phyloP scores from a whole-genome alignment of 2,797 vertebrate genomes.

The Sebastolobus alascanus region DNA sequence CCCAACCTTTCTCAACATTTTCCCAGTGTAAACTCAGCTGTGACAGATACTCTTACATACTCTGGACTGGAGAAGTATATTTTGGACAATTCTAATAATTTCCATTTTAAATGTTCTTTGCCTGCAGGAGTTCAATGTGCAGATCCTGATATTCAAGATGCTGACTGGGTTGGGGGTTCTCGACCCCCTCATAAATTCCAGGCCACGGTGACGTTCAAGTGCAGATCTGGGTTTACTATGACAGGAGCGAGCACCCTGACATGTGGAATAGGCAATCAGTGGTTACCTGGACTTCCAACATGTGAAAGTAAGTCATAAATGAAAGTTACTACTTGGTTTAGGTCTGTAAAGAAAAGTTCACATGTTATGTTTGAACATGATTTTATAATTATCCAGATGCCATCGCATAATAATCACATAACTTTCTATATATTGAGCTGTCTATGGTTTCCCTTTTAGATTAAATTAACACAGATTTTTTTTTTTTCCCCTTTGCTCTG shows the following conservation, averaged over 20 bases:
- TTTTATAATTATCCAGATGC: background rate
- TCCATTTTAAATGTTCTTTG: background rate
- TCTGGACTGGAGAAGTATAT: background rate
- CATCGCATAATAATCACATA: too few species aligned
- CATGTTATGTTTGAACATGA: background rate
- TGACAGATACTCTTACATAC: background rate
- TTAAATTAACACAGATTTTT: too few species aligned
- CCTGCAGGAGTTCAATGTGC: constrained; percentile 46
- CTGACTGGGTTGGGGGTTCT: accelerated
- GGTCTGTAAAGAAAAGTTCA: background rate
- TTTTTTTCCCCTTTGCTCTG: too few species aligned
- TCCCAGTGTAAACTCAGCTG: background rate
- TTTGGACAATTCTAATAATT: background rate
- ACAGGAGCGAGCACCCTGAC: accelerated
- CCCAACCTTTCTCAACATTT: background rate
- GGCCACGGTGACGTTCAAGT: constrained; percentile 23
- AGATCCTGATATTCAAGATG: accelerated
- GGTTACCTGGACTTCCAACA: constrained; percentile 48
- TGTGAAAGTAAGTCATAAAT: constrained; percentile 69
- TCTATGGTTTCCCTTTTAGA: too few species aligned
- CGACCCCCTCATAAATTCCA: constrained; percentile 15
- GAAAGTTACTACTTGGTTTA: background rate
- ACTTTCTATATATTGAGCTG: too few species aligned
- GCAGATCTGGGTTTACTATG: background rate
- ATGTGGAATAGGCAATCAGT: constrained; percentile 44